Evolutionary conservation across 2,888 invertebrate species (phyloP).

Genomic region (Apoderus coryli): DNA sequence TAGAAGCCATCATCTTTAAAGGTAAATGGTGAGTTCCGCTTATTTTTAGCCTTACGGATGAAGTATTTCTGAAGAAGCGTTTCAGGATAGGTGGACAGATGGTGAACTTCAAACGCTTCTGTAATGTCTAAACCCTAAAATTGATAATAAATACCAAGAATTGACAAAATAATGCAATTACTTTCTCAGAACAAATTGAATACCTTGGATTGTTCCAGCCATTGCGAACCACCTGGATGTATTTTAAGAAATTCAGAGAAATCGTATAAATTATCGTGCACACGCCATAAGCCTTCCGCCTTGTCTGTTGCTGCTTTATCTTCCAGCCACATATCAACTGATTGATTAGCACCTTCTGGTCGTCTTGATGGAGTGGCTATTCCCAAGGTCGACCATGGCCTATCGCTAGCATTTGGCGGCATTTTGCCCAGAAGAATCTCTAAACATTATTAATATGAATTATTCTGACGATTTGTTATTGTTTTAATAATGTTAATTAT

Average conservation of each 20-base stretch:
- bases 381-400: constrained; percentile 19
- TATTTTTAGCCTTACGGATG: constrained; percentile 44
- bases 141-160: neutral
- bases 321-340: constrained; percentile 31
- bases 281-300: constrained; percentile 66
- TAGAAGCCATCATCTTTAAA: constrained; percentile 64
- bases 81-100: constrained; percentile 39
- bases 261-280: constrained; percentile 69
- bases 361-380: constrained; percentile 20
- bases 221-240: constrained; percentile 78
- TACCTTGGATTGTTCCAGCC: constrained; percentile 56
- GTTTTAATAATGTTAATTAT: no score
- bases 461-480: no score
- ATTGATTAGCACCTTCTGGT: constrained; percentile 9
- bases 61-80: constrained; percentile 49
- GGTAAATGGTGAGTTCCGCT: constrained; percentile 57
- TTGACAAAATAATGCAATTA: no score
- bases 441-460: no score
- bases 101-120: constrained; percentile 63
- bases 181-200: no score
- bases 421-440: no score
- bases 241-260: constrained; percentile 58
- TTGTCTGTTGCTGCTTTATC: constrained; percentile 53
- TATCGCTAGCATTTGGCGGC: constrained; percentile 12
- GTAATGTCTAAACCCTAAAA: constrained; percentile 63